Evolutionary conservation across 1,140 invertebrate species (phyloP).

Genomic region (Drosophila nebulosa): DNA sequence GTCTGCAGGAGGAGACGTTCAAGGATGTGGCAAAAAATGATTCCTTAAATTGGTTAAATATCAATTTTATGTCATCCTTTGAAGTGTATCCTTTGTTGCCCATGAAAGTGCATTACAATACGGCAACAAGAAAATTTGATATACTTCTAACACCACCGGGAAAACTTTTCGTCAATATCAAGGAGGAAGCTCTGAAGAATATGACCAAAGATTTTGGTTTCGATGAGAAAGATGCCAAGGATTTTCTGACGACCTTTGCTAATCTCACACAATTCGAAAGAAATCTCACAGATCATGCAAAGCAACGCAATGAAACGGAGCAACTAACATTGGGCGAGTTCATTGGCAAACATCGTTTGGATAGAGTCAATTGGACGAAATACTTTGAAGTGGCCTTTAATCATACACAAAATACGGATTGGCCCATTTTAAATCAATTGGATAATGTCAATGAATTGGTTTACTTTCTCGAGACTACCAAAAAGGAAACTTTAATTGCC

Average conservation of each 20-base stretch:
- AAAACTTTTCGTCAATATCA: conserved; percentile 20
- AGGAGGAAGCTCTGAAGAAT: conserved; percentile 40
- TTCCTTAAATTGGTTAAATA: conserved; percentile 51
- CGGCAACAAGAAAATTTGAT: conserved; percentile 48
- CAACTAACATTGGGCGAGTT: conserved; percentile 43
- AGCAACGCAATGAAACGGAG: conserved; percentile 46
- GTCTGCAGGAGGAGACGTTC: conserved; percentile 36
- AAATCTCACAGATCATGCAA: conserved; percentile 37
- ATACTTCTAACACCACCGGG: conserved; percentile 28
- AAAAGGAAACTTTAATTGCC: conserved; percentile 15
- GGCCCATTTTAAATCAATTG: conserved; percentile 58
- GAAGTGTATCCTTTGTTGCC: conserved; percentile 62
- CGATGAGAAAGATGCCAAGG: conserved; percentile 9
- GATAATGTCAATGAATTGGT: conserved; percentile 47
- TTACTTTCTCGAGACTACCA: conserved; percentile 44
- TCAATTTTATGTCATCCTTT: conserved; percentile 68
- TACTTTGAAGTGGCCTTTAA: conserved; percentile 70
- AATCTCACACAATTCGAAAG: conserved; percentile 57
- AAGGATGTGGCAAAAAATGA: conserved; percentile 11
- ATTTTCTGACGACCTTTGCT: conserved; percentile 22
- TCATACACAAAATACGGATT: conserved; percentile 30
- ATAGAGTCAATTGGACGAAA: conserved; percentile 67
- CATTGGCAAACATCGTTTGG: conserved; percentile 44
- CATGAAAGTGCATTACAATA: conserved; percentile 62
- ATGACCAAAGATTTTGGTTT: conserved; percentile 59